A percentile compares a stretch with the other conserved stretches of the same genome.
These are phyloP conservation scores for Drosophila infuscata DNA, from an alignment of 2,888 invertebrate genomes.

Conservation along the genomic window DNA sequence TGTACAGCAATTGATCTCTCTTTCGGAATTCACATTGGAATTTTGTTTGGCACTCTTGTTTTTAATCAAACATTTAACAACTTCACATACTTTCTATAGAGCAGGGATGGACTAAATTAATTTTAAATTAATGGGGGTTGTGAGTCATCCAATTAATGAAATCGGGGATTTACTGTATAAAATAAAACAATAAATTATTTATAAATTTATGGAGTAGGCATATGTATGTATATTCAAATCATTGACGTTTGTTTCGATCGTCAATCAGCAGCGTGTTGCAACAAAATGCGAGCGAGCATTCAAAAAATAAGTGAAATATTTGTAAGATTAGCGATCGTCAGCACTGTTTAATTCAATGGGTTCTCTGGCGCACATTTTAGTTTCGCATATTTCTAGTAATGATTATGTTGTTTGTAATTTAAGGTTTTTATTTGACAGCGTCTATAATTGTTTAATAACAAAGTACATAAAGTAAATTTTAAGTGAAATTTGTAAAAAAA, in stretches of 20 bases:
- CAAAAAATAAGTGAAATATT: constrained; percentile 20
- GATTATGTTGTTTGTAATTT: constrained; percentile 56
- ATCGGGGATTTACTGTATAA: constrained; percentile 79
- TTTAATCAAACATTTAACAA: constrained; percentile 66
- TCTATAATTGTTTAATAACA: constrained; percentile 69
- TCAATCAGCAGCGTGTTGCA: constrained; percentile 61
- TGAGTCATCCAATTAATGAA: constrained; percentile 77
- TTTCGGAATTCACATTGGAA: constrained; percentile 60
- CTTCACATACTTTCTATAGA: constrained; percentile 74
- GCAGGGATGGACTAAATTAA: constrained; percentile 79
- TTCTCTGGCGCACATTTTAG: constrained; percentile 63
- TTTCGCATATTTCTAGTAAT: constrained; percentile 64
- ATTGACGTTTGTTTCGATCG: constrained; percentile 24
- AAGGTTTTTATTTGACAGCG: constrained; percentile 75
- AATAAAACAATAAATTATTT: constrained; percentile 70
- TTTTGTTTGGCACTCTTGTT: constrained; percentile 59
- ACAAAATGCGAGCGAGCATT: constrained; percentile 54
- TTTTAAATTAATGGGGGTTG: constrained; percentile 72
- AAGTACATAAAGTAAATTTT: constrained; percentile 65
- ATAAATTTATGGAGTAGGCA: constrained; percentile 29
- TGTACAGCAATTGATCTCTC: constrained; percentile 68
- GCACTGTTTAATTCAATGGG: constrained; percentile 58
- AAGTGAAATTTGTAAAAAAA: constrained; percentile 58
- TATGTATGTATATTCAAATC: constrained; percentile 28
- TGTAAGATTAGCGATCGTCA: constrained; percentile 44